Conservation (phyloP, 2,888 invertebrate species). For the Labia minor region DNA sequence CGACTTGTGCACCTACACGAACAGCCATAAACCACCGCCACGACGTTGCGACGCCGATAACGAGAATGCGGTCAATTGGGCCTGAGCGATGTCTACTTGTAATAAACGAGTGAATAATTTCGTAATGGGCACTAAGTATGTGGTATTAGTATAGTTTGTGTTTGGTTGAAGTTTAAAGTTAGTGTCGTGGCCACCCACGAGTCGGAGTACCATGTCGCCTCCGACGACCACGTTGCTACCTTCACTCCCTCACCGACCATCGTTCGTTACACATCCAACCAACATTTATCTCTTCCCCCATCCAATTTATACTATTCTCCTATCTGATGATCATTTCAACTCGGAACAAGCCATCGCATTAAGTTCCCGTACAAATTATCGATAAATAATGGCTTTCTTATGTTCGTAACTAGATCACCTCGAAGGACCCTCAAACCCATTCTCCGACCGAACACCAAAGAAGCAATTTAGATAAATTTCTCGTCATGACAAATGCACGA, state of each 20-base stretch:
- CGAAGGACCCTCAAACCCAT: background rate
- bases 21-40: background rate
- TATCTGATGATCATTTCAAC: slow-evolving; percentile 5
- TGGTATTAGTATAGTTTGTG: too few species aligned
- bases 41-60: background rate
- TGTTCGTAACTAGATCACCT: slow-evolving; percentile 13
- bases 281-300: background rate
- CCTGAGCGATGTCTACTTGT: background rate
- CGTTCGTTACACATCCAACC: slow-evolving; percentile 4
- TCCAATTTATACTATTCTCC: slow-evolving; percentile 8
- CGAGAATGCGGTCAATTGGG: background rate
- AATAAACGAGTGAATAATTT: background rate
- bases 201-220: background rate
- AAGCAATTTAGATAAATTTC: slow-evolving; percentile 3
- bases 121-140: background rate
- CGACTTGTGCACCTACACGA: background rate
- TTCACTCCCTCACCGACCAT: background rate
- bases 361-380: slow-evolving; percentile 13
- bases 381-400: slow-evolving; percentile 5
- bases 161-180: background rate
- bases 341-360: background rate
- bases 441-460: background rate
- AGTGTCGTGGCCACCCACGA: slow-evolving; percentile 1
- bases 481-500: background rate
- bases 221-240: slow-evolving; percentile 1